These are phyloP conservation scores for Trachelus troglodyta DNA, from an alignment of 2,888 invertebrate genomes.

Conservation along the genomic window DNA sequence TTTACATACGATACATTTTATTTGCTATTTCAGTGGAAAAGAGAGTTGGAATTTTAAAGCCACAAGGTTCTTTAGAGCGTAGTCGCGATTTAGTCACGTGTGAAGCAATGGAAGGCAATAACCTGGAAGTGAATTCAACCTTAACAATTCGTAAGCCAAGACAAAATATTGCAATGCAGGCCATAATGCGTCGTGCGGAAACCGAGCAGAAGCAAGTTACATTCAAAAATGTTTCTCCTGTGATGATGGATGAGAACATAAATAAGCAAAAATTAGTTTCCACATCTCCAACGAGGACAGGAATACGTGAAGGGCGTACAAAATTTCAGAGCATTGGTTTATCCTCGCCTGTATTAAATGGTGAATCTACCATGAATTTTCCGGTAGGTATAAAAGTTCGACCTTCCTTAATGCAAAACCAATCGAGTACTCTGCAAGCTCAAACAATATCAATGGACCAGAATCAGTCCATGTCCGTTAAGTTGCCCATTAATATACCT, in stretches of 20 bases:
- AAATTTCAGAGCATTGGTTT: not conserved
- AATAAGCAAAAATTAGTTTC: slow-evolving; percentile 16
- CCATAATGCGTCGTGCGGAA: slow-evolving; percentile 79
- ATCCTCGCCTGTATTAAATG: slow-evolving; percentile 7
- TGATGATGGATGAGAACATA: slow-evolving; percentile 46
- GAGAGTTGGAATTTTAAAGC: slow-evolving; percentile 76
- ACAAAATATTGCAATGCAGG: slow-evolving; percentile 85
- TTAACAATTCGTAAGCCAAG: slow-evolving; percentile 60
- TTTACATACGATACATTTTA: not conserved
- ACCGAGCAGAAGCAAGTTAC: slow-evolving; percentile 75
- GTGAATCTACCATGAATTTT: slow-evolving; percentile 20
- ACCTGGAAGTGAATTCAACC: slow-evolving; percentile 38
- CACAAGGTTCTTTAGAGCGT: slow-evolving; percentile 78
- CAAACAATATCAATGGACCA: slow-evolving; percentile 8
- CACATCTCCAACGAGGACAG: slow-evolving; percentile 28
- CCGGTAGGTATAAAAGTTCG: slow-evolving; percentile 38
- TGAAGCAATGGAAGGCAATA: slow-evolving; percentile 38
- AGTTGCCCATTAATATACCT: slow-evolving; percentile 17
- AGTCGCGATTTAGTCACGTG: slow-evolving; percentile 66
- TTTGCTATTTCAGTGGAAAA: slow-evolving; percentile 67
- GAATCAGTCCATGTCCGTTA: not conserved
- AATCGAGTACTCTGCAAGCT: slow-evolving; percentile 16
- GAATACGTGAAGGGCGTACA: not conserved
- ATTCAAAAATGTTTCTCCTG: slow-evolving; percentile 57
- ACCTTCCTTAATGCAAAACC: slow-evolving; percentile 32